phyloP scores from a whole-genome alignment of 2,113 vertebrate species.

The Chunga burmeisteri region DNA sequence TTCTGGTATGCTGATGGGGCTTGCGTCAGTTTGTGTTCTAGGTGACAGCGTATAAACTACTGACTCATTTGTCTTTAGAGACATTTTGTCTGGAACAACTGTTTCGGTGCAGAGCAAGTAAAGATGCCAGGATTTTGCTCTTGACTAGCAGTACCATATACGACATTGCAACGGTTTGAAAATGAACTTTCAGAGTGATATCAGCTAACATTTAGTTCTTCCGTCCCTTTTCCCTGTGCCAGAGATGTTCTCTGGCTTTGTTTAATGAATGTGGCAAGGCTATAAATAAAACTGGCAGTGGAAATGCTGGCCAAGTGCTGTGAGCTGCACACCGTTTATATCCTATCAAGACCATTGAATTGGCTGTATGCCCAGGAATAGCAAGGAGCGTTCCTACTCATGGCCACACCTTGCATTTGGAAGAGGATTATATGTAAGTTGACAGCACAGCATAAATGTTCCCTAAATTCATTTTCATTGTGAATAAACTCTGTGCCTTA shows the following conservation, averaged over 20 bases:
- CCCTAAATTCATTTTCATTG: background rate
- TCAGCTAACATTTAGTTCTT: background rate
- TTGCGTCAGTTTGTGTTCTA: background rate
- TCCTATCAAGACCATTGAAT: conserved; percentile 1
- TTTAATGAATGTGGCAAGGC: conserved; percentile 2
- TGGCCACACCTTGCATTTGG: background rate
- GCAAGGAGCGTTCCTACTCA: background rate
- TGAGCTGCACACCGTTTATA: background rate
- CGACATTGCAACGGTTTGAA: background rate
- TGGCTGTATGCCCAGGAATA: conserved; percentile 28
- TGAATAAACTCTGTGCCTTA: background rate
- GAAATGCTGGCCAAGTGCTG: background rate
- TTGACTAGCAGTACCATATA: background rate
- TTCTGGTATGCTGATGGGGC: background rate
- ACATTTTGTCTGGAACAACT: background rate
- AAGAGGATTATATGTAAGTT: background rate
- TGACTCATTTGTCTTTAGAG: background rate
- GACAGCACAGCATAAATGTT: conserved; percentile 3
- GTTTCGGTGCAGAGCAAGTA: background rate
- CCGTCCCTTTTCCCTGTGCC: background rate
- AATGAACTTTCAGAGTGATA: background rate
- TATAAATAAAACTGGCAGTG: conserved; percentile 28
- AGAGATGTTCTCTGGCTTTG: background rate
- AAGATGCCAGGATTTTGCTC: background rate
- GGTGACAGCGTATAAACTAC: background rate